Base-by-base conservation (phyloP, 35 echinoderm and acorn worm species). In the Apostichopus japonicus region DNA sequence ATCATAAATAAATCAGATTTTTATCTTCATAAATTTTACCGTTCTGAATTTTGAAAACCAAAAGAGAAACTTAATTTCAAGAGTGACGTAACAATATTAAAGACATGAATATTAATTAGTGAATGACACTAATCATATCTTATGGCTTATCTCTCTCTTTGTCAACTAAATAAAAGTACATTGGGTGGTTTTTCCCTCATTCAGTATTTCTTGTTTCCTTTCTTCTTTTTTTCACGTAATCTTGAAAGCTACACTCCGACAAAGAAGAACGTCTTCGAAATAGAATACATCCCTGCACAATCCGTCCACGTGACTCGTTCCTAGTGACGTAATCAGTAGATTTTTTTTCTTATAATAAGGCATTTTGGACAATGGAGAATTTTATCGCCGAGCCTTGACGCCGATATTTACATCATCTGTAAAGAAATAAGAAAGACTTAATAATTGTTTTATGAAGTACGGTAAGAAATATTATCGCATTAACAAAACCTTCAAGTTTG, bases 341-440 rank as follows among this genome's bases (percentile, higher is more conserved):
- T 54, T 54, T 13, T 52, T 55, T 79, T 24, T 44, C 33, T 44
- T 13, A 65, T 55, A 53, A 82, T 82, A 82, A 82, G 79, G 79
- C 79, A 82, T 82, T 82, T 54, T 82, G 79, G 79, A 54, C 44
- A 82, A 73, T 55, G 79, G 44, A 82, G 79, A 55, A 82, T 82
- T 10, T 82, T 82, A 82, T n/a, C 79, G 54, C 79, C 79, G 79
- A 55, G 44, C 54, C 79, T 54, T 82, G 44, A 55, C 44, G 79
- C 44, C 79, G 79, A 55, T 55, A 51, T 82, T 55, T 82, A 82
- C 79, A 82, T 82, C 79, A 82, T 44, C 79, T 82, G 52, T 2
- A 55, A 82, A 54, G 13, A 82, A 79, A 44, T 0, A 44, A 44
- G 33, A 44, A 44, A 44, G 33, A 44, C 2, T 44, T 44, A 44